These are phyloP conservation scores for Alouatta palliata DNA, from an alignment of 2,113 vertebrate genomes.

Conservation along the genomic window DNA sequence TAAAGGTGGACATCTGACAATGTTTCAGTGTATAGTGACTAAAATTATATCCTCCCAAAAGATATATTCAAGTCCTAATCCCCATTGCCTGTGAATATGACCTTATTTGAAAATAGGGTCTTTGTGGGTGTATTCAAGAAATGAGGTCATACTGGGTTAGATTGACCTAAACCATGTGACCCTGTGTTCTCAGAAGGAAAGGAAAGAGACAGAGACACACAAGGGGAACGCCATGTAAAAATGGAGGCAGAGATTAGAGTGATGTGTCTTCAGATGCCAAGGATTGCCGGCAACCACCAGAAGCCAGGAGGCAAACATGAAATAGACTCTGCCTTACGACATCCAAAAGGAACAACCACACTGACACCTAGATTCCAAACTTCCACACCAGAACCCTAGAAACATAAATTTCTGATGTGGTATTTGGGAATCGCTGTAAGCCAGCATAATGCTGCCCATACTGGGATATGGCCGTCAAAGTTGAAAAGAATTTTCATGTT, in stretches of 20 bases:
- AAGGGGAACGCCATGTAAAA: neutral
- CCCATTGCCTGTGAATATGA: neutral
- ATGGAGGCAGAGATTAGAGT: neutral
- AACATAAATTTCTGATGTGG: neutral
- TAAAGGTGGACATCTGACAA: neutral
- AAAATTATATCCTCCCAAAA: neutral
- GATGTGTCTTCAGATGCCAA: neutral
- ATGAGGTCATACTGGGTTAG: neutral
- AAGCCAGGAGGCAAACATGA: neutral
- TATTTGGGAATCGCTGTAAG: neutral
- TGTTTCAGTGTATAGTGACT: neutral
- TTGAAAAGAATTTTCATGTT: neutral
- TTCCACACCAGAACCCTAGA: neutral
- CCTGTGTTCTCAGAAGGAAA: neutral
- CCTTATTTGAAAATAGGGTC: neutral
- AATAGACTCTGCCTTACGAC: neutral
- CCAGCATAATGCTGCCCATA: neutral
- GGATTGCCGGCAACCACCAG: neutral
- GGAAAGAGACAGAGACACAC: neutral
- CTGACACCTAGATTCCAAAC: neutral
- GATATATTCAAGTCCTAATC: neutral
- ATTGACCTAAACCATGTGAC: neutral
- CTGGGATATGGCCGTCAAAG: neutral
- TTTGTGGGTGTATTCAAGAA: neutral
- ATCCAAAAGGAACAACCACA: neutral